These are phyloP conservation scores for Bufo gargarizans DNA, from an alignment of 2,113 vertebrate genomes.

Conservation along the genomic window DNA sequence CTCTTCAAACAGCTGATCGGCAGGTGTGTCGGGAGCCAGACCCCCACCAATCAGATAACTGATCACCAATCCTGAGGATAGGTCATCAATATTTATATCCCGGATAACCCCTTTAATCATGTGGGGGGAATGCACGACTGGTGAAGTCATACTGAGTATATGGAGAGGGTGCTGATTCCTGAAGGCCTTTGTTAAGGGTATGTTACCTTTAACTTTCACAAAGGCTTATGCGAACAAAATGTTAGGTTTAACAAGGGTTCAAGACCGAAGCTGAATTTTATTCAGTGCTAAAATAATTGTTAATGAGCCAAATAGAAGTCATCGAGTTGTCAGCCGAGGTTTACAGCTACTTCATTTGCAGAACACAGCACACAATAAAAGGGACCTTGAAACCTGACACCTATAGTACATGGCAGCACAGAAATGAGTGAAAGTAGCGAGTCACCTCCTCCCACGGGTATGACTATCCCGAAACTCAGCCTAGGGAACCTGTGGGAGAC, in stretches of 20 bases:
- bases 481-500: neutral
- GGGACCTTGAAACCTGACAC: constrained; percentile 25
- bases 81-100: too few species aligned
- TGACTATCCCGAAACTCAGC: neutral
- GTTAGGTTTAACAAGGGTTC: neutral
- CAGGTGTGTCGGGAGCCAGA: too few species aligned
- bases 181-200: neutral
- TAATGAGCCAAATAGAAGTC: constrained; percentile 5
- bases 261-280: neutral
- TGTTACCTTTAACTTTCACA: neutral
- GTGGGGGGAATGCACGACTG: neutral
- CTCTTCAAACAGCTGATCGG: too few species aligned
- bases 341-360: neutral
- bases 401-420: neutral
- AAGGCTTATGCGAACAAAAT: neutral
- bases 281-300: constrained; percentile 3
- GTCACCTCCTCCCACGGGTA: constrained; percentile 3
- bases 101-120: too few species aligned
- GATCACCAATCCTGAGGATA: too few species aligned
- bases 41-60: too few species aligned
- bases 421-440: neutral
- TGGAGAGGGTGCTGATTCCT: too few species aligned
- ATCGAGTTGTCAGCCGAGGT: neutral
- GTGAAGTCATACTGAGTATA: neutral
- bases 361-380: neutral